These are phyloP conservation scores for Eremobia ochroleuca DNA, from an alignment of 2,888 invertebrate genomes.

Conservation along the genomic window DNA sequence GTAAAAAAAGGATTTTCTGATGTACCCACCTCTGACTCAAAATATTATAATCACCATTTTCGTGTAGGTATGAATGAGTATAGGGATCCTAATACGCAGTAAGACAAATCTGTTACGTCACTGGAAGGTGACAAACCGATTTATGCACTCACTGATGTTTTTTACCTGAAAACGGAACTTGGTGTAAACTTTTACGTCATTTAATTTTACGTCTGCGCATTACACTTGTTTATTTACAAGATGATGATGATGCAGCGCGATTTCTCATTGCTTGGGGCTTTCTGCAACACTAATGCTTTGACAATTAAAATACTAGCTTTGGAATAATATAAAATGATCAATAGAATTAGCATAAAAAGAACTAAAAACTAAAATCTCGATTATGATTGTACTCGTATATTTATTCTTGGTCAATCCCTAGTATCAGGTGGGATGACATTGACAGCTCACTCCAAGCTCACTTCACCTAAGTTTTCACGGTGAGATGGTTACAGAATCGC, in stretches of 20 bases:
- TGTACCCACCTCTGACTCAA: not conserved
- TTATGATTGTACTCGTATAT: too few species aligned
- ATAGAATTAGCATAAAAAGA: too few species aligned
- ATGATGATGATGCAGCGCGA: not conserved
- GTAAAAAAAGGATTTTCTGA: slow-evolving; percentile 8
- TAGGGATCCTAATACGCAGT: not conserved
- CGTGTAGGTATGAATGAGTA: not conserved
- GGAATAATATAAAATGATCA: too few species aligned
- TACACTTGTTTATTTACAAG: slow-evolving; percentile 4
- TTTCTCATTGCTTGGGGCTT: slow-evolving; percentile 10
- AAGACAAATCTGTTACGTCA: slow-evolving; percentile 20
- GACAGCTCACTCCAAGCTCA: too few species aligned
- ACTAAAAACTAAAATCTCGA: too few species aligned
- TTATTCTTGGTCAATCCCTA: too few species aligned
- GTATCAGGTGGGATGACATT: too few species aligned
- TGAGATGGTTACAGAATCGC: too few species aligned
- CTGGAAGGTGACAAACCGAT: slow-evolving; percentile 24
- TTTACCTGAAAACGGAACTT: slow-evolving; percentile 21
- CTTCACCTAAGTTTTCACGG: too few species aligned
- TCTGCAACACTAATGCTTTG: too few species aligned
- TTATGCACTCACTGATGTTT: slow-evolving; percentile 14
- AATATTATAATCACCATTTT: not conserved
- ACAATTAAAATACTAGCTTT: too few species aligned
- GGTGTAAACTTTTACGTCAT: not conserved
- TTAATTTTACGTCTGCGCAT: not conserved